Conservation (phyloP, 2,113 vertebrate species). For the Rattus rattus region DNA sequence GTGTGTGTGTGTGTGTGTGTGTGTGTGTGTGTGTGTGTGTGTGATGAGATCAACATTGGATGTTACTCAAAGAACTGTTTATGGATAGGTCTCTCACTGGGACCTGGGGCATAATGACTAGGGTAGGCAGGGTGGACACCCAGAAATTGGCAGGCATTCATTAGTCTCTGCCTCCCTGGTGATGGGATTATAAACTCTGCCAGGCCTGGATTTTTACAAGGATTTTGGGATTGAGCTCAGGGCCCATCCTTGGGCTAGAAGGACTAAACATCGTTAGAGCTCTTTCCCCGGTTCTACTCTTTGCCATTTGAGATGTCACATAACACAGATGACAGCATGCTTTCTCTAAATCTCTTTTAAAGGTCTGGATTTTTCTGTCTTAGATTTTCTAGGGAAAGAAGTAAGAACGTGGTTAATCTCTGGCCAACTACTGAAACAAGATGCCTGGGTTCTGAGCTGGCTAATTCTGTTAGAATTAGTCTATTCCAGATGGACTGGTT, state of each 20-base stretch:
- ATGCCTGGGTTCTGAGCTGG: not conserved
- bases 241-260: not conserved
- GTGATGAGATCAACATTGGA: not conserved
- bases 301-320: not conserved
- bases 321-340: not conserved
- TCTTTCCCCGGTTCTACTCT: accelerated
- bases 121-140: not conserved
- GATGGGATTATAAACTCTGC: not conserved
- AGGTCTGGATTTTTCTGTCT: not conserved
- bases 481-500: not conserved
- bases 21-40: not conserved
- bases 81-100: too few relatives aligned
- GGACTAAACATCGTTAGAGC: not conserved
- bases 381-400: not conserved
- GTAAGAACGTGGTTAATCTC: not conserved
- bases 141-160: not conserved
- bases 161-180: too few relatives aligned
- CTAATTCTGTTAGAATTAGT: not conserved
- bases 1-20: too few relatives aligned
- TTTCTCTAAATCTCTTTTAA: not conserved
- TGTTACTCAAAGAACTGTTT: not conserved
- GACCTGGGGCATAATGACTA: too few relatives aligned
- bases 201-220: too few relatives aligned
- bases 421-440: not conserved
- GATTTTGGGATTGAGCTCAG: not conserved